Evolutionary conservation across 2,888 invertebrate genomes (phyloP), one percentile per base, ranked within the genome.

Genomic region (Eupithecia vulgata): DNA sequence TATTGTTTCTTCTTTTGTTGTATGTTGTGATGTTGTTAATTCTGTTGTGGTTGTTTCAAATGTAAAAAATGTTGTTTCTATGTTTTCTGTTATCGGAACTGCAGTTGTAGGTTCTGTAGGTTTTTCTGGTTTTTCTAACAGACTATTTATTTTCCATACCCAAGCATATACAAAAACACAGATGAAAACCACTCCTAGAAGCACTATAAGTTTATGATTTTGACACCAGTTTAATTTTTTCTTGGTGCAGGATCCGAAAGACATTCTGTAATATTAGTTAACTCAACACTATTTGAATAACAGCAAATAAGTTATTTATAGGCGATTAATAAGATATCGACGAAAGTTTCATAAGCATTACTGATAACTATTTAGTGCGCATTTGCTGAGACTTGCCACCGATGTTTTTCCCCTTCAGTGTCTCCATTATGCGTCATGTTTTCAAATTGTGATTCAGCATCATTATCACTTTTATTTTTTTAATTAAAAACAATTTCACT

Each of bases 131-230:
- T 61, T 30, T 25, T 59, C 59, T 30, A 30, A 59, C 21, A 59
- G 4, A 30, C 30, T 59, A 59, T 59, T 59, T 59, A 59, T 30
- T 59, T 59, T 59, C 59, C 59, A 59, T 30, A 30, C 25, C 59
- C 59, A 61, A 17, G 35, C 34, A 13, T 34, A 25, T 30, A 61
- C 61, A 8, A 34, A 35, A 30, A 61, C 35, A 61, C 61, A 61
- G 34, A 61, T 3, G 8, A 61, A 61, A 8, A 35, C 1, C n/a
- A 59, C 17, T 17, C 30, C 34, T 8, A 61, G 7, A 25, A 61
- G 1, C 17, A 61, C 7, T 59, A 30, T 59, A 10, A 52, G n/a
- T 21, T 52, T 52, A 25, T 25, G 25, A 5, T 61, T 61, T 61
- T 6, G 5, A 61, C 25, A 61, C 25, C 25, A 17, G 15, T 34